Conservation (phyloP, 1,140 invertebrate species). For the Calliopsis andreniformis region DNA sequence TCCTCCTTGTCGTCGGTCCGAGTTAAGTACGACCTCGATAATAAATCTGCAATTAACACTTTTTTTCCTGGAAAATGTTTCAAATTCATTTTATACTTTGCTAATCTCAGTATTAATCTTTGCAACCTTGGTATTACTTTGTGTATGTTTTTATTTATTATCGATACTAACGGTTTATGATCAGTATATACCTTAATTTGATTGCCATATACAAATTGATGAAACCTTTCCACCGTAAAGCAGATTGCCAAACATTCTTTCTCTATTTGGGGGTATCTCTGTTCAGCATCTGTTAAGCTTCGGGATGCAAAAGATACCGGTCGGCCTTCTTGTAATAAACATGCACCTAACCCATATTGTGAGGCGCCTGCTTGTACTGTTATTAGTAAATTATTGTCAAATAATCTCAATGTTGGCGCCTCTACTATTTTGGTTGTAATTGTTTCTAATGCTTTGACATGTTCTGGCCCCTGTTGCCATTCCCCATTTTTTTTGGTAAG, state of each 20-base stretch:
- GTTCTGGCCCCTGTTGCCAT: conserved; percentile 5
- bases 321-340: conserved; percentile 66
- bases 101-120: conserved; percentile 72
- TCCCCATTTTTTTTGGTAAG: conserved; percentile 11
- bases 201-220: conserved; percentile 68
- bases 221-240: conserved; percentile 75
- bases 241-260: conserved; percentile 82
- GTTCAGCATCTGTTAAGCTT: conserved; percentile 59
- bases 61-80: conserved; percentile 64
- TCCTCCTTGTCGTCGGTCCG: no score
- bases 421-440: conserved; percentile 61
- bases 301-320: conserved; percentile 72
- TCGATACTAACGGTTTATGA: conserved; percentile 72
- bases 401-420: conserved; percentile 69
- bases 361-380: background rate
- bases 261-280: conserved; percentile 76
- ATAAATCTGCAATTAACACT: conserved; percentile 67
- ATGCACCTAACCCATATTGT: conserved; percentile 68
- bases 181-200: conserved; percentile 70
- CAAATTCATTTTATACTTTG: conserved; percentile 70
- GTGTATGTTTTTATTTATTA: conserved; percentile 62
- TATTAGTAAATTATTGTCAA: conserved; percentile 6
- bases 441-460: conserved; percentile 46
- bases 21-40: conserved; percentile 16
- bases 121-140: no score